phyloP scores from a whole-genome alignment of 2,888 invertebrate species.

The Saturnia pavonia region DNA sequence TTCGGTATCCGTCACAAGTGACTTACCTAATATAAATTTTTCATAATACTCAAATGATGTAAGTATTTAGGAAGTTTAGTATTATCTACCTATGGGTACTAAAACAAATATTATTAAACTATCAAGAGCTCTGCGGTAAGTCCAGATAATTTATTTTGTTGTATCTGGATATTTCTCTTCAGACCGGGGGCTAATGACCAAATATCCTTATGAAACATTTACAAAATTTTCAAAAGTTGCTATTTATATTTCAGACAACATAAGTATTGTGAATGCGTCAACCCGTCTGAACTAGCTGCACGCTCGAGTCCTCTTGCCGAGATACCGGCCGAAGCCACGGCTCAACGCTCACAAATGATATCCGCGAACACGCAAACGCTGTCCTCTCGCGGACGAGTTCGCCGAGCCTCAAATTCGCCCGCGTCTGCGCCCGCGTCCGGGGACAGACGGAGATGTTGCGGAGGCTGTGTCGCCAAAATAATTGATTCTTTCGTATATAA shows the following conservation, averaged over 20 bases:
- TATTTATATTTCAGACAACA: slow-evolving; percentile 15
- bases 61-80: not conserved
- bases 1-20: not conserved
- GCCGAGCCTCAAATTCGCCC: slow-evolving; percentile 20
- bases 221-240: no score
- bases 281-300: not conserved
- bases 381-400: slow-evolving; percentile 12
- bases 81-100: slow-evolving; percentile 7
- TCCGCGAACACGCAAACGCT: not conserved
- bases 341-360: not conserved
- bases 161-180: not conserved
- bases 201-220: no score
- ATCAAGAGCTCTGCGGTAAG: slow-evolving; percentile 16
- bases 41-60: not conserved
- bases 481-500: slow-evolving; percentile 65
- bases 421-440: slow-evolving; percentile 13
- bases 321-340: no score
- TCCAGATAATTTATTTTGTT: not conserved
- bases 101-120: slow-evolving; percentile 4
- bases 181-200: no score
- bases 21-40: not conserved
- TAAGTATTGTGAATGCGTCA: slow-evolving; percentile 15
- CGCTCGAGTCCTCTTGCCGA: not conserved
- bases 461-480: slow-evolving; percentile 61
- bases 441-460: slow-evolving; percentile 40